Evolutionary conservation across 2,888 invertebrate species (phyloP), one percentile per base, ranked within the genome.

Genomic region (Therioaphis trifolii): DNA sequence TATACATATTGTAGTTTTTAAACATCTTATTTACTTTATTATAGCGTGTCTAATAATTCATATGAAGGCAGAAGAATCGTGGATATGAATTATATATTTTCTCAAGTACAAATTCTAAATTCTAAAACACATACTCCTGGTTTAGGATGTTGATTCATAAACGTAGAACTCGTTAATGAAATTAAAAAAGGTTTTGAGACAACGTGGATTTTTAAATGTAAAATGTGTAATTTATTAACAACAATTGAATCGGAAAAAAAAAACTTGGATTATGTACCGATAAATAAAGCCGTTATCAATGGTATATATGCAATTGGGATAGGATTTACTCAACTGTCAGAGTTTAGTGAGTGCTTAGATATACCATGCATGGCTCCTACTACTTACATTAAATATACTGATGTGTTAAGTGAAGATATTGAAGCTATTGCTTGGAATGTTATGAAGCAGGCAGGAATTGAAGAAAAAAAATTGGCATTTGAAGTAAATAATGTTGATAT

Each of bases 371-470:
- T 66, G 66, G 66, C 66, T n/a, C 66, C 66, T n/a, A n/a, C 12
- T 11, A 66, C 66, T 12, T 66, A 40, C 12, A 66, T 66, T n/a
- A 66, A 66, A 40, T 66, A 66, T 66, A 66, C 12, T 21, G 40
- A 66, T 40, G n/a, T 40, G 12, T 12, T 40, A 40, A 66, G 66
- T 66, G 40, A n/a, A n/a, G 40, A 66, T 40, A 66, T 66, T 1
- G 40, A 66, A 66, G n/a, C 40, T 66, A 14, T 12, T 40, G 66
- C 66, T 40, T 66, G 66, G 66, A 72, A 72, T 72, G 43, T 43
- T 43, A 55, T 55, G 55, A 55, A n/a, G 18, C 21, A 11, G 21
- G 55, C 55, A 4, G 55, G 55, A 4, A 55, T 55, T 14, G 55
- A 55, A 55, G 55, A 55, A n/a, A 55, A 14, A 55, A 55, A n/a